Conservation (phyloP, 1,140 invertebrate genomes). For the Nomia melanderi region DNA sequence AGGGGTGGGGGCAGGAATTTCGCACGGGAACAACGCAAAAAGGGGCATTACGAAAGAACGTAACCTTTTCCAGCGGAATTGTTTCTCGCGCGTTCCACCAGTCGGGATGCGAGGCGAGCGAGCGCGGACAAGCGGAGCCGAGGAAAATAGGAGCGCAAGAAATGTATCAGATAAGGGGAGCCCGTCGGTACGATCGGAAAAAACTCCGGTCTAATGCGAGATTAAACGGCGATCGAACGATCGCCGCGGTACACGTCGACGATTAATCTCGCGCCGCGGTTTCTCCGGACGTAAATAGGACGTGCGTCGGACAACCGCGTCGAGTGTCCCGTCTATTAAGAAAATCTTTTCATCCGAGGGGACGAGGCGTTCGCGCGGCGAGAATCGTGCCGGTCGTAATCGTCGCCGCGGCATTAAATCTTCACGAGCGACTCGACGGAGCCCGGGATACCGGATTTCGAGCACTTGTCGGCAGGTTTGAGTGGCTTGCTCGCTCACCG, state of each 20-base stretch:
- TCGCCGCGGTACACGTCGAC: slow-evolving; percentile 18
- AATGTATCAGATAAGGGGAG: slow-evolving; percentile 40
- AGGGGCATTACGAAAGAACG: slow-evolving; percentile 25
- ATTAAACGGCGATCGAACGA: slow-evolving; percentile 37
- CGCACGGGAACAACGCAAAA: slow-evolving; percentile 30
- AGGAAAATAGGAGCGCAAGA: slow-evolving; percentile 31
- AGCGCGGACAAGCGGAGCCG: no score
- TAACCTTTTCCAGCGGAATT: slow-evolving; percentile 32
- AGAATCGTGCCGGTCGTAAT: background rate
- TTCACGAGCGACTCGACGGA: no score
- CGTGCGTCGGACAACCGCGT: slow-evolving; percentile 5
- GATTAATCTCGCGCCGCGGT: slow-evolving; percentile 46
- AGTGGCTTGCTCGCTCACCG: background rate
- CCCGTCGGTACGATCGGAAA: slow-evolving; percentile 18
- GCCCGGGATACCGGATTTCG: background rate
- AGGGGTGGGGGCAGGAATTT: slow-evolving; percentile 22
- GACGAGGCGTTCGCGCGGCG: background rate
- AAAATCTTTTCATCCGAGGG: slow-evolving; percentile 32
- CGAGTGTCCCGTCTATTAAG: slow-evolving; percentile 31
- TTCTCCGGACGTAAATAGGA: slow-evolving; percentile 39
- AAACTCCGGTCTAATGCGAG: slow-evolving; percentile 36
- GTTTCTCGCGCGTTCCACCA: slow-evolving; percentile 16
- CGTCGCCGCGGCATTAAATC: slow-evolving; percentile 20
- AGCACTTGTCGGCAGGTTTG: no score
- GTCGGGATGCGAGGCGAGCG: slow-evolving; percentile 1